Evolutionary conservation across 2,888 invertebrate species (phyloP), one percentile per base, ranked within the genome.

Genomic region (Sthenelais limicola): DNA sequence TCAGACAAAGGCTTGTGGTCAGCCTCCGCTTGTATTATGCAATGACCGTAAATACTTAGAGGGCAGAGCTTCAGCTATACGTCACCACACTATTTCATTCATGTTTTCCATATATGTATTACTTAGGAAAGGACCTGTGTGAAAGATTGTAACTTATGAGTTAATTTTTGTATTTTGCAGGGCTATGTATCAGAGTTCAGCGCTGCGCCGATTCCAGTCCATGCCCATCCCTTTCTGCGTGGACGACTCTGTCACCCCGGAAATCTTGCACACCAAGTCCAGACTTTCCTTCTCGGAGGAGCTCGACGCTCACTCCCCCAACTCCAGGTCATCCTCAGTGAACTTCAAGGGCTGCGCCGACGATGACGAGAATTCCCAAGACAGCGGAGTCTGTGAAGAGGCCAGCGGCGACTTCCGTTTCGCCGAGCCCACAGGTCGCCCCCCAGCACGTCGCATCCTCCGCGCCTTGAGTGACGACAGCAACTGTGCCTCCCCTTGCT

Each of bases 371-470:
- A 68, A 78, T 67, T 85, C 85, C 30, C 84, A 84, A 69, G 85
- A 85, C 77, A 85, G 85, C 76, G 85, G 85, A 47, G 76, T 85
- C 5, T 80, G 82, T 26, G 69, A 80, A 51, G 85, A 84, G n/a
- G 79, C 78, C 58, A 74, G 77, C 18, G 7, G 9, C n/a, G 76
- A 74, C 28, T 81, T 81, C 74, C 74, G 76, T 49, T 81, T 83
- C 78, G 80, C 79, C 28, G 81, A 80, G 4, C 84, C 84, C 9
- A 75, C 78, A 21, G 82, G 81, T 32, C 73, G 82, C 4, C 80
- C 83, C 4, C 78, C 79, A 43, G 76, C 81, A 5, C 75, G 76
- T 43, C 35, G 47, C 35, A 54, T 74, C 18, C n/a, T 32, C 28
- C 68, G 75, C 12, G 79, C 78, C 66, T 77, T 82, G n/a, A 82